Evolutionary conservation across 2,888 invertebrate species (phyloP).

Genomic region (Eueremaeus valkanovi): DNA sequence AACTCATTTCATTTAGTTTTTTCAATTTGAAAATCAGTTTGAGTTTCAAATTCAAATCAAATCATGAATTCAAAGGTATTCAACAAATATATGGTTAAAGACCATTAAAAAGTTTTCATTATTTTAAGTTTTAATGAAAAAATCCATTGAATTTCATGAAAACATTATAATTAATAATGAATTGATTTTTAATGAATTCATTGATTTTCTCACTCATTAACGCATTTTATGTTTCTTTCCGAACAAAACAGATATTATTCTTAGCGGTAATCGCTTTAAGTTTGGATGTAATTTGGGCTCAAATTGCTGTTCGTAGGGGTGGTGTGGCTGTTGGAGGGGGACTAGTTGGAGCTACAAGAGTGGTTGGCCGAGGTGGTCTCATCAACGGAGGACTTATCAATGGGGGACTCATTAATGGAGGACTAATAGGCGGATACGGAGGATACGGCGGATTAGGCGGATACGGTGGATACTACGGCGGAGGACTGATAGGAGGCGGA

Average conservation of each 20-base stretch:
- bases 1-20: background rate
- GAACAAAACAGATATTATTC: background rate
- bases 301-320: background rate
- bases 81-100: background rate
- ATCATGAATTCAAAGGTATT: slow-evolving; percentile 14
- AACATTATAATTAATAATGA: background rate
- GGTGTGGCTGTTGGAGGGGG: background rate
- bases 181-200: too few relatives aligned
- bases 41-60: too few relatives aligned
- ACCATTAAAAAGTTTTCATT: background rate
- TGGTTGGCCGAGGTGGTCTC: background rate
- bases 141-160: background rate
- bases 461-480: background rate
- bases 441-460: too few relatives aligned
- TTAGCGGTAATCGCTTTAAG: background rate
- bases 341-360: background rate
- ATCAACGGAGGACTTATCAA: background rate
- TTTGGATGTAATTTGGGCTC: background rate
- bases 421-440: background rate
- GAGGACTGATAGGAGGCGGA: background rate
- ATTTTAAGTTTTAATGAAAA: background rate
- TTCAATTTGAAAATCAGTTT: background rate
- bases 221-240: too few relatives aligned
- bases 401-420: background rate
- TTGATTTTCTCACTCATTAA: too few relatives aligned